These are phyloP conservation scores for Tenthredo notha DNA, from an alignment of 2,888 invertebrate species.

Conservation along the genomic window DNA sequence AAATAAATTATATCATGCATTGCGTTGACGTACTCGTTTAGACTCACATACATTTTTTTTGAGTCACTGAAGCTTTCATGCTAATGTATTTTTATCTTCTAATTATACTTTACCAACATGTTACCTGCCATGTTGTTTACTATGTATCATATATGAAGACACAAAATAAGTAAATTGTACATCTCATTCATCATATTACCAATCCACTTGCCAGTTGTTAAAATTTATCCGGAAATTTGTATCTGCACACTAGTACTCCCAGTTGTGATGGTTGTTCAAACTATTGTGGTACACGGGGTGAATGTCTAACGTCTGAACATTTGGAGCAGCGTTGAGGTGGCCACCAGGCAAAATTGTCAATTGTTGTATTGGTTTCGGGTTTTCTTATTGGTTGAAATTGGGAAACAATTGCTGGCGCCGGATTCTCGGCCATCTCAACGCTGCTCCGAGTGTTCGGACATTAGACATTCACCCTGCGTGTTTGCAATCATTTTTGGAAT, in stretches of 20 bases:
- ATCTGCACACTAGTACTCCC: neutral
- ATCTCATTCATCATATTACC: neutral
- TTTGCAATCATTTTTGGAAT: slow-evolving; percentile 17
- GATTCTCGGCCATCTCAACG: no score
- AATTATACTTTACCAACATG: slow-evolving; percentile 18
- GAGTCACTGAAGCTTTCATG: neutral
- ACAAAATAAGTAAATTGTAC: neutral
- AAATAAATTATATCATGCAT: slow-evolving; percentile 14
- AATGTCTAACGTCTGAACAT: no score
- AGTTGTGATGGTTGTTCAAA: neutral
- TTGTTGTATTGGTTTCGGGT: no score
- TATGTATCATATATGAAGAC: neutral
- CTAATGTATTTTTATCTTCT: neutral
- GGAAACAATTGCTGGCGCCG: no score
- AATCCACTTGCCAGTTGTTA: neutral
- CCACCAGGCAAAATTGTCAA: no score
- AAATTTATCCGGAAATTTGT: neutral
- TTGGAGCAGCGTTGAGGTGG: no score
- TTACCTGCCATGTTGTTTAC: neutral
- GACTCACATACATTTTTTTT: neutral
- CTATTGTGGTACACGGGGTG: no score
- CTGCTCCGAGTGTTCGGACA: no score
- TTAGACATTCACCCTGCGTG: no score
- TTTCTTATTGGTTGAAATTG: no score
- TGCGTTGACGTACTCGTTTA: neutral